These are phyloP conservation scores for Portunus trituberculatus DNA, from an alignment of 1,140 invertebrate genomes.

Conservation along the genomic window DNA sequence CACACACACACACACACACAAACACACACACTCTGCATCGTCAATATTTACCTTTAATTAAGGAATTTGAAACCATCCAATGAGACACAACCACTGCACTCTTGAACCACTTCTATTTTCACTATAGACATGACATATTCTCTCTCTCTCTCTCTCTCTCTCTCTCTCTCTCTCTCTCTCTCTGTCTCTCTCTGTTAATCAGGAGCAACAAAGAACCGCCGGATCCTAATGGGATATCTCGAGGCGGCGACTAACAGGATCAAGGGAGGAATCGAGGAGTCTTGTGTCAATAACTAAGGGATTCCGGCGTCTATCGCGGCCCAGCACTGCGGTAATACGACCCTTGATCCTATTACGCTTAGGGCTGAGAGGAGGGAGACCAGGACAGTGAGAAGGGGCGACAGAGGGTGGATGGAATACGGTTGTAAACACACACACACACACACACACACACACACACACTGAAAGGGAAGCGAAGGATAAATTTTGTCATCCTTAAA, in stretches of 20 bases:
- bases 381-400: no score
- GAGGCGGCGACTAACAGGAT: neutral
- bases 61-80: neutral
- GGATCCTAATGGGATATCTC: neutral
- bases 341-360: conserved; percentile 8
- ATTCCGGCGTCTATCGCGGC: neutral
- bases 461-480: no score
- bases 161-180: neutral
- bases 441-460: no score
- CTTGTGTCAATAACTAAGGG: neutral
- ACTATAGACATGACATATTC: no score
- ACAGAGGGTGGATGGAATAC: no score
- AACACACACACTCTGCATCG: neutral
- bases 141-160: no score
- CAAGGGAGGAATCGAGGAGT: neutral
- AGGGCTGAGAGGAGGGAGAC: neutral
- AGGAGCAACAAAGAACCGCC: neutral
- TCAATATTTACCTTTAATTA: conserved; percentile 24
- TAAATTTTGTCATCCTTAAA: no score
- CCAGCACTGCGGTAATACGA: neutral
- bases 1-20: no score
- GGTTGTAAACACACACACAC: no score
- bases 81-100: neutral
- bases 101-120: neutral
- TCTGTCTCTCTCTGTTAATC: neutral